These are phyloP conservation scores for Drosophila mimetica DNA, from an alignment of 2,888 invertebrate genomes.

Conservation along the genomic window DNA sequence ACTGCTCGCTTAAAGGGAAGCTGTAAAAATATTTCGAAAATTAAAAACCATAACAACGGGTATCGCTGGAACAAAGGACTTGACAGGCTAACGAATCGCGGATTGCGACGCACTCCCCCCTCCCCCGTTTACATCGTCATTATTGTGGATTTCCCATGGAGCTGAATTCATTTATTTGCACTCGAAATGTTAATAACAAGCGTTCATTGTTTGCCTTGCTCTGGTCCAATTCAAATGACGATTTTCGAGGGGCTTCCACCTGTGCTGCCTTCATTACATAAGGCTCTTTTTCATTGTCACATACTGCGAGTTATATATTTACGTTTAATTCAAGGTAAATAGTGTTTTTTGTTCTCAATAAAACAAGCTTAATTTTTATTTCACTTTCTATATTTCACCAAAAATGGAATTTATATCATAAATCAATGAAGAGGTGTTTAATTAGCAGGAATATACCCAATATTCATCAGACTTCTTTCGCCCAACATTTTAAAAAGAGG, in stretches of 20 bases:
- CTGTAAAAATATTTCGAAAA: conserved; percentile 30
- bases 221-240: conserved; percentile 2
- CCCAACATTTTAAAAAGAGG: conserved; percentile 10
- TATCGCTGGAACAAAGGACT: conserved; percentile 35
- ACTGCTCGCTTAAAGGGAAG: conserved; percentile 8
- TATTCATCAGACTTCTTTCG: not conserved
- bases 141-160: conserved; percentile 18
- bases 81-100: conserved; percentile 24
- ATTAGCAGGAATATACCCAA: not conserved
- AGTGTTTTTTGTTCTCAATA: not conserved
- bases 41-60: conserved; percentile 45
- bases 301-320: not conserved
- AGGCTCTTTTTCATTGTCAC: not conserved
- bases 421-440: not conserved
- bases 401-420: not conserved
- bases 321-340: not conserved
- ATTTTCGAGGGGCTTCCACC: not conserved
- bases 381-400: not conserved
- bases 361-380: not conserved
- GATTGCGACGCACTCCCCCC: not conserved
- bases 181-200: conserved; percentile 22
- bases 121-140: conserved; percentile 3
- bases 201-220: conserved; percentile 6
- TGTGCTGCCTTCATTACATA: not conserved
- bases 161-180: conserved; percentile 18